These are phyloP conservation scores for Zalophus californianus DNA, from an alignment of 2,797 vertebrate genomes.

Conservation along the genomic window DNA sequence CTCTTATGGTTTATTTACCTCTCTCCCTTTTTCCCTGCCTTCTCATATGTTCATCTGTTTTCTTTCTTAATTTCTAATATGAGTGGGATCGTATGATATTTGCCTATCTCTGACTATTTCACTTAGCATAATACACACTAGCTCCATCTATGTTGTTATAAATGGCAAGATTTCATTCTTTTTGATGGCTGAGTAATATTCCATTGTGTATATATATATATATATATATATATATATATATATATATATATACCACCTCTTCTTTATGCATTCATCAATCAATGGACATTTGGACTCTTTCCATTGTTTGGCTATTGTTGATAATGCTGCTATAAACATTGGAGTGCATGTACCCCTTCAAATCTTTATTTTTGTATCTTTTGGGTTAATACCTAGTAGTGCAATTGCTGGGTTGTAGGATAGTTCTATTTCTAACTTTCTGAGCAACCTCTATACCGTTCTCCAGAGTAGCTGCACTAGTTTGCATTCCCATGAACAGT, in stretches of 20 bases:
- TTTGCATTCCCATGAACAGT: background rate
- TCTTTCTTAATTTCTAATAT: background rate
- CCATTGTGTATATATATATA: background rate
- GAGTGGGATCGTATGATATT: background rate
- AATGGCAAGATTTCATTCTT: background rate
- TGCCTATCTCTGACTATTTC: background rate
- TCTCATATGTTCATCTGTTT: background rate
- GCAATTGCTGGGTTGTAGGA: background rate
- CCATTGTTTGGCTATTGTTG: background rate
- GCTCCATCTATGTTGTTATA: background rate
- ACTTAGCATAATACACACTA: background rate
- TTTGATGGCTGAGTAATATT: background rate
- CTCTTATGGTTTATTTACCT: background rate
- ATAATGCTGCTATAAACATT: background rate
- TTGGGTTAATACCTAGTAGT: background rate
- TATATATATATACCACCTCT: background rate
- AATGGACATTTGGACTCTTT: background rate
- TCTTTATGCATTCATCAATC: background rate
- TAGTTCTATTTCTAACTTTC: background rate
- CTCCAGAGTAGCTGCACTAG: background rate
- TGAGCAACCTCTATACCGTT: background rate
- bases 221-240: no score
- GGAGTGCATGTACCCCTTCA: background rate
- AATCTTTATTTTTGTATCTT: background rate
- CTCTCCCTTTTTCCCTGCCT: background rate